Evolutionary conservation across 1,140 invertebrate species (phyloP).

Genomic region (Drosophila pectinifera): DNA sequence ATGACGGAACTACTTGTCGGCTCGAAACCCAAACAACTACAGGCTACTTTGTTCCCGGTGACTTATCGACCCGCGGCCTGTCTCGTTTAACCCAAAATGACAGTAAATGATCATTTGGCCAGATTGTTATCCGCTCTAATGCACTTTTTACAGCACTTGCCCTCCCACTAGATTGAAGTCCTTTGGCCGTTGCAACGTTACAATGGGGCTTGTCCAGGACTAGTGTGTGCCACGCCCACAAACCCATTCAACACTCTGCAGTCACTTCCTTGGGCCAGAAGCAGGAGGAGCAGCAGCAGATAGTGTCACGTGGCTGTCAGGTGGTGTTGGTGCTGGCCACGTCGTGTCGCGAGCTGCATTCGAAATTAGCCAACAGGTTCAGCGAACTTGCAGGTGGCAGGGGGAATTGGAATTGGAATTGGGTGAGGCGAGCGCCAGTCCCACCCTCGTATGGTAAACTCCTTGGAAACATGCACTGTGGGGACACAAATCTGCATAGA

Average conservation of each 20-base stretch:
- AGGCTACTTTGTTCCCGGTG: conserved; percentile 21
- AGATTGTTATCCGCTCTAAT: conserved; percentile 42
- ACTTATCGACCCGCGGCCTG: conserved; percentile 17
- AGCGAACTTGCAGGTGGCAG: conserved; percentile 33
- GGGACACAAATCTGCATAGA: not conserved
- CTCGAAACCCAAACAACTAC: not conserved
- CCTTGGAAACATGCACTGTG: conserved; percentile 21
- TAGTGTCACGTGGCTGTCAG: conserved; percentile 71
- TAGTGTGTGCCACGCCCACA: conserved; percentile 30
- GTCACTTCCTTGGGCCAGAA: not conserved
- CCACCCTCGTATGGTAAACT: conserved; percentile 15
- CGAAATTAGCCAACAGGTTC: conserved; percentile 66
- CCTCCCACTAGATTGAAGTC: conserved; percentile 15
- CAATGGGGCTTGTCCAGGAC: conserved; percentile 6
- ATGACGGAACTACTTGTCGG: not conserved
- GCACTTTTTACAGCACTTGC: conserved; percentile 36
- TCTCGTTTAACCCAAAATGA: conserved; percentile 10
- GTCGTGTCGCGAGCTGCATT: conserved; percentile 50
- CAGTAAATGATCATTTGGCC: conserved; percentile 27
- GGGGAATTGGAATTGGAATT: conserved; percentile 31
- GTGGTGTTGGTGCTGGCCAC: conserved; percentile 40
- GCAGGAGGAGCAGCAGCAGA: conserved; percentile 39
- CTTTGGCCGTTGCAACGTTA: conserved; percentile 2
- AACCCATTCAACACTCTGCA: conserved; percentile 14
- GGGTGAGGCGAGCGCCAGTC: conserved; percentile 16